Evolutionary conservation across 2,888 invertebrate genomes (phyloP), one percentile per base, ranked within the genome.

Genomic region (Beris chalybata): DNA sequence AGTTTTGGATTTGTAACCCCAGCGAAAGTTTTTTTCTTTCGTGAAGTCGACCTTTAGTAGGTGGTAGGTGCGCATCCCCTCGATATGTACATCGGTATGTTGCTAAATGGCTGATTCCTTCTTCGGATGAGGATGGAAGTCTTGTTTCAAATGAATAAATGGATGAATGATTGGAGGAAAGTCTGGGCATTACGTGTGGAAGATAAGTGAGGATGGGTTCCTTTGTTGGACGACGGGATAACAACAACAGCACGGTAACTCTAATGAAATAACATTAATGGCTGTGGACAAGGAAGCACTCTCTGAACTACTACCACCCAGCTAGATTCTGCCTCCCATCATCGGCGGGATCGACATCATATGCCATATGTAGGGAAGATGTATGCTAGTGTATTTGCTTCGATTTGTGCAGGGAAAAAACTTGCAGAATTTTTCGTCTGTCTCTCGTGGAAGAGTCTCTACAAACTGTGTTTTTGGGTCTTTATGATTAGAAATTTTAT

Each of bases 101-200:
- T 59, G 59, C 12, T 31, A 59, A 59, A 59, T 48, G 48, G 47
- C 30, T 48, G 30, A 32, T 15, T 47, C 30, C 12, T 43, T 38
- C 29, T 47, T 30, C 11, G 38, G 38, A 38, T 38, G 45, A 15
- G 58, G 32, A n/a, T 50, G 32, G 38, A 61, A 22, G 48, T 13
- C 48, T 22, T 29, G 44, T 29, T 15, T 29, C 29, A 58, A 61
- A 50, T 32, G 50, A 32, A 61, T 61, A 61, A 61, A 61, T 61
- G 50, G 59, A 61, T 50, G 59, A 61, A 50, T 61, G 59, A 61
- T 61, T 61, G 50, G 50, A 61, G 59, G 50, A 61, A 31, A 61
- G 32, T 15, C 50, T 31, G 50, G 48, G n/a, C 48, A 7, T 61
- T 50, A 48, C 22, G 31, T 50, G 9, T 32, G 13, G 31, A 6